These are phyloP conservation scores for Limnephilus rhombicus DNA, from an alignment of 2,888 invertebrate genomes.

Conservation along the genomic window DNA sequence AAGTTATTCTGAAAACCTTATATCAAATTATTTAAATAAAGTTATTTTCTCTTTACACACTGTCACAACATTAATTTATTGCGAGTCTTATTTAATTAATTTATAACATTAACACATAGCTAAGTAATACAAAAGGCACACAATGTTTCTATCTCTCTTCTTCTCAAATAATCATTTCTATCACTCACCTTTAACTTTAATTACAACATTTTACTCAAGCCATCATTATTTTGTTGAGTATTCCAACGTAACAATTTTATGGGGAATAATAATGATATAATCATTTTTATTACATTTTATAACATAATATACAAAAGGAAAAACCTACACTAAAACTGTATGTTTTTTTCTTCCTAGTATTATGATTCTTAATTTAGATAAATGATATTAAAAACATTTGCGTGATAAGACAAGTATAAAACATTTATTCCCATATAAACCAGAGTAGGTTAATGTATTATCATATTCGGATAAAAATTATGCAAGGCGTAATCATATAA, in stretches of 20 bases:
- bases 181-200: background rate
- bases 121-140: background rate
- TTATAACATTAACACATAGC: slow-evolving; percentile 15
- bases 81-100: slow-evolving; percentile 17
- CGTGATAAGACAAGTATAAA: background rate
- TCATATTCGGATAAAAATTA: background rate
- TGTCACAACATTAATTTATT: background rate
- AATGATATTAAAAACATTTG: background rate
- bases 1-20: background rate
- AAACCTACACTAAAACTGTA: slow-evolving; percentile 1
- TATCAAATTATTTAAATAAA: background rate
- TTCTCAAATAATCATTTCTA: background rate
- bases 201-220: background rate
- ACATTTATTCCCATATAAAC: background rate
- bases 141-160: background rate
- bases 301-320: background rate
- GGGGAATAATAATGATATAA: background rate
- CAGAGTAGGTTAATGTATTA: background rate
- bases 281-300: background rate
- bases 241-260: background rate
- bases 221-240: background rate
- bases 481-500: background rate
- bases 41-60: background rate
- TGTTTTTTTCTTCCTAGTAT: background rate
- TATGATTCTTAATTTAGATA: background rate